Percentiles rank a stretch among this genome's conserved stretches.
These are phyloP conservation scores for Nanorana parkeri DNA, from an alignment of 2,113 vertebrate genomes.

Conservation along the genomic window DNA sequence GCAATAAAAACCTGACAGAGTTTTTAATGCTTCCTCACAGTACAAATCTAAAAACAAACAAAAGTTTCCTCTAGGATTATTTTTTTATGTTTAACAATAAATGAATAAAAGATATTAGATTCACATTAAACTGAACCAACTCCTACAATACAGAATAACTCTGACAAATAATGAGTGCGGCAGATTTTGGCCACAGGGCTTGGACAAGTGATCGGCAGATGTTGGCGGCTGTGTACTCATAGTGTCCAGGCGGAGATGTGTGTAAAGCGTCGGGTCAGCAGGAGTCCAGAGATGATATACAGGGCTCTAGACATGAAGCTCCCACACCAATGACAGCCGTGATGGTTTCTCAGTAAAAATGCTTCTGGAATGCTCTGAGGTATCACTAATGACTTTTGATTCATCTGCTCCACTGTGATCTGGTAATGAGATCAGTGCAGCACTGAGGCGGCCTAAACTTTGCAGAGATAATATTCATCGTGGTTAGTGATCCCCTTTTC, in stretches of 20 bases:
- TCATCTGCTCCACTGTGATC: background rate
- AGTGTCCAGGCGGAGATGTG: background rate
- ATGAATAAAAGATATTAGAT: too few relatives aligned
- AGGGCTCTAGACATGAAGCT: background rate
- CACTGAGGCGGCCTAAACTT: background rate
- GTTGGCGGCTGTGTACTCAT: background rate
- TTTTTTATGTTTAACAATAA: too few relatives aligned
- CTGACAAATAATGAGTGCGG: too few relatives aligned
- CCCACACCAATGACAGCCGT: constrained; percentile 4
- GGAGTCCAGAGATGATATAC: background rate
- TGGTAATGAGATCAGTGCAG: constrained; percentile 27
- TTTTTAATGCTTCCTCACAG: too few relatives aligned
- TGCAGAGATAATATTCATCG: background rate
- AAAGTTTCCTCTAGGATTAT: too few relatives aligned
- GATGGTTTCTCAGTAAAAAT: constrained; percentile 31
- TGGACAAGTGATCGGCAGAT: background rate
- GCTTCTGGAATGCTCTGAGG: constrained; percentile 37
- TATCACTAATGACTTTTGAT: background rate
- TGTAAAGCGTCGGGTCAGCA: background rate
- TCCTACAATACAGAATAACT: too few relatives aligned
- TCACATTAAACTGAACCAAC: too few relatives aligned
- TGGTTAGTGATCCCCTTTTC: background rate
- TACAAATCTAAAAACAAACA: too few relatives aligned
- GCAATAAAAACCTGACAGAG: too few relatives aligned
- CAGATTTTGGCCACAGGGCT: too few relatives aligned